Base-by-base conservation (phyloP, 2,888 invertebrate genomes). In the Drosophila anomalipes region DNA sequence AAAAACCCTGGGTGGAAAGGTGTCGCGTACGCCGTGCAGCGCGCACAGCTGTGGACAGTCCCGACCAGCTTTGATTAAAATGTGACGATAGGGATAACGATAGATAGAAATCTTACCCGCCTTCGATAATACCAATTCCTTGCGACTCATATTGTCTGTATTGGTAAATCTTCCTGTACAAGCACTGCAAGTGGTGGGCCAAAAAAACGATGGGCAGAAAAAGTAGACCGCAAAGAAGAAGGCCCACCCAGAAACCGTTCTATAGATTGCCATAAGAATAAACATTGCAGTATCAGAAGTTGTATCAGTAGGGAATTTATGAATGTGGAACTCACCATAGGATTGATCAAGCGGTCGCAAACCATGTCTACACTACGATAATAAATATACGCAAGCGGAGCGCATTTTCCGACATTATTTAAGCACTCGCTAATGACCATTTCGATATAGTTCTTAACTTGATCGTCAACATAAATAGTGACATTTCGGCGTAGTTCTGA, bases 171-270 rank as follows among this genome's bases (percentile, higher is more conserved):
- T 26, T 37, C 26, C 19, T 56, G 19, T 37, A 56, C 26, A 56
- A 16, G 12, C 56, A 56, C 10, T 19, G 56, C 37, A 37, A 19
- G 28, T 37, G 6, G 19, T 56, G 33, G 19, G 37, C 56, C 28
- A 56, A n/a, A 19, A 28, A 26, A 26, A 12, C 26, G 12, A 37
- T 26, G 4, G 56, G 56, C 28, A 56, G 3, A 12, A 37, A 14
- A 7, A 37, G 26, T 1, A 56, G 16, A 12, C 26, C 37, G 12
- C 37, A 37, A 37, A 56, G 22, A 28, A 28, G 19, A 19, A 56
- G 6, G 1, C 37, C 26, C 37, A 56, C 10, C 56, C 56, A 56
- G 19, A 56, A 19, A 12, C 56, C 56, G 37, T 56, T 56, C 56
- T 56, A 7, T 7, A 33, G 12, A 28, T 28, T 16, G 9, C 4